Conservation (phyloP, 2,113 vertebrate genomes). For the Acanthochromis polyacanthus region DNA sequence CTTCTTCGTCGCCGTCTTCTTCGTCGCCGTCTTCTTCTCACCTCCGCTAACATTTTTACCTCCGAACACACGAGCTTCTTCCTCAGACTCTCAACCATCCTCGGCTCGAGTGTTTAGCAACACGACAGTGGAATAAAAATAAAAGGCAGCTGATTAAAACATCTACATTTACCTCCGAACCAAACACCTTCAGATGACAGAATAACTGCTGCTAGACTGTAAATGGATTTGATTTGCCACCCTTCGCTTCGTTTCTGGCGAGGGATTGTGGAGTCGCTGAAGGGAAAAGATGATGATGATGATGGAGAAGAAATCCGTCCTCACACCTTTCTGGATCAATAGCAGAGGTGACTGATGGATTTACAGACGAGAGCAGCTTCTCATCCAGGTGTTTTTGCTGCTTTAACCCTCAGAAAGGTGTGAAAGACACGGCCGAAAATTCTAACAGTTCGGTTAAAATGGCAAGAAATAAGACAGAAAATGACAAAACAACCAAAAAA, state of each 20-base stretch:
- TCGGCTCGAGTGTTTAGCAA: too few relatives aligned
- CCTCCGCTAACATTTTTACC: slow-evolving; percentile 6
- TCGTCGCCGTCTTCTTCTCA: slow-evolving; percentile 10
- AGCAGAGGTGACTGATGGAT: slow-evolving; percentile 62
- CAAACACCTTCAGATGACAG: slow-evolving; percentile 24
- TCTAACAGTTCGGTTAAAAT: too few relatives aligned
- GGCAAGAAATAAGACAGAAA: too few relatives aligned
- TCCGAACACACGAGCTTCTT: too few relatives aligned
- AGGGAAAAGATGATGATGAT: slow-evolving; percentile 30
- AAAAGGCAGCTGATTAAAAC: slow-evolving; percentile 41
- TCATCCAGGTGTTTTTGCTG: slow-evolving; percentile 14
- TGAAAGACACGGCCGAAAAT: too few relatives aligned
- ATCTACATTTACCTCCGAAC: slow-evolving; percentile 46
- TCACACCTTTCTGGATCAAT: slow-evolving; percentile 46
- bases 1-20: too few relatives aligned
- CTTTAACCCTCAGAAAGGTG: not conserved
- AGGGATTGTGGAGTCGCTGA: not conserved
- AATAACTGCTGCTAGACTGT: slow-evolving; percentile 7
- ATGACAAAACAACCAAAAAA: too few relatives aligned
- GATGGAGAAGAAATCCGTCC: slow-evolving; percentile 27
- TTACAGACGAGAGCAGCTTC: slow-evolving; percentile 48
- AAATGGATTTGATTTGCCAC: not conserved
- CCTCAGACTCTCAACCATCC: too few relatives aligned
- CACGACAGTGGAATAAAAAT: slow-evolving; percentile 17
- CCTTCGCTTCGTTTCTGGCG: not conserved